A percentile compares a stretch with the other conserved stretches of the same genome.
phyloP scores from a whole-genome alignment of 2,888 invertebrate genomes.

The Drosophila colorata region DNA sequence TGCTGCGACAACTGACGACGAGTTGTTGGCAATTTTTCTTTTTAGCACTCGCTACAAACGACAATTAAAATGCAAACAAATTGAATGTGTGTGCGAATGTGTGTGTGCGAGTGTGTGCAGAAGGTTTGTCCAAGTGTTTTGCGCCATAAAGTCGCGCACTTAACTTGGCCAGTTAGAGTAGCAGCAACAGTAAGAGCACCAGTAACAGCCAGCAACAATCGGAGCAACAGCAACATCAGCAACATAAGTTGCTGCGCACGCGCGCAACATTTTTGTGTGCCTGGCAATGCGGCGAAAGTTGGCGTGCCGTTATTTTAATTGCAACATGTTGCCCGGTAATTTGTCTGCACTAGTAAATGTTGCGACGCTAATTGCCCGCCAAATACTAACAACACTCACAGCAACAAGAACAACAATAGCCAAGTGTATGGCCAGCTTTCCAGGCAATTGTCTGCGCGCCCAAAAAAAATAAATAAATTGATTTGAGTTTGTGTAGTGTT shows the following conservation, averaged over 20 bases:
- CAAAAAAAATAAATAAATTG: conserved; percentile 45
- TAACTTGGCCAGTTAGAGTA: conserved; percentile 60
- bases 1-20: conserved; percentile 58
- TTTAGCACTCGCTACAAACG: conserved; percentile 71
- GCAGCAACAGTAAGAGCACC: conserved; percentile 41
- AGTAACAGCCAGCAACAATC: conserved; percentile 28
- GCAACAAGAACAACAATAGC: conserved; percentile 26
- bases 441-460: conserved; percentile 16
- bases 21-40: conserved; percentile 75
- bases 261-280: conserved; percentile 69
- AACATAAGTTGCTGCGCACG: conserved; percentile 62
- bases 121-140: conserved; percentile 77
- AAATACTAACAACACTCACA: conserved; percentile 35
- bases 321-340: conserved; percentile 78
- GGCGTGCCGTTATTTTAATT: conserved; percentile 78
- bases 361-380: conserved; percentile 70
- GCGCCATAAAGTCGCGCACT: conserved; percentile 69
- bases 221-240: conserved; percentile 38
- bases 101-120: conserved; percentile 42
- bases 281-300: conserved; percentile 71
- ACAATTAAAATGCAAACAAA: conserved; percentile 78
- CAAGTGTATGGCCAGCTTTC: conserved; percentile 39
- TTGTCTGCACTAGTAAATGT: conserved; percentile 78
- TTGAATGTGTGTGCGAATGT: conserved; percentile 51
- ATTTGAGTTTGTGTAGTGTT: conserved; percentile 57